Conservation (phyloP, 2,888 invertebrate genomes). For the Endotricha flammealis region DNA sequence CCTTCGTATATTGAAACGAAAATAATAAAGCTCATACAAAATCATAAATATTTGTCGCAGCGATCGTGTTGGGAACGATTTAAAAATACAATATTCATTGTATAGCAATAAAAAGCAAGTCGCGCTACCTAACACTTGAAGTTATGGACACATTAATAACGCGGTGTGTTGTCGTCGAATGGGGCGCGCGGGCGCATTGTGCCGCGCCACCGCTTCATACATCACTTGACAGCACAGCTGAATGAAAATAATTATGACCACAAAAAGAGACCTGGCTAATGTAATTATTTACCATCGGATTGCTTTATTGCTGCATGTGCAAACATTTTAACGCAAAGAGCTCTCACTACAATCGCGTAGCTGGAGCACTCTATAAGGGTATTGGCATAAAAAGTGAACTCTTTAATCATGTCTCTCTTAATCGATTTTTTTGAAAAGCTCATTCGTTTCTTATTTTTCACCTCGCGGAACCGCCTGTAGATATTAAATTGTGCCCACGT, state of each 20-base stretch:
- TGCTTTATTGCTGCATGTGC: constrained; percentile 59
- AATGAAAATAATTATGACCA: constrained; percentile 50
- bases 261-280: constrained; percentile 50
- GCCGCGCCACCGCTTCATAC: constrained; percentile 32
- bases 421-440: constrained; percentile 66
- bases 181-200: constrained; percentile 5
- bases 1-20: too few relatives aligned
- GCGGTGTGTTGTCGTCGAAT: constrained; percentile 9
- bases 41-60: too few relatives aligned
- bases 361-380: constrained; percentile 25
- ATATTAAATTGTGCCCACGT: constrained; percentile 54
- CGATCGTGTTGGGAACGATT: neutral
- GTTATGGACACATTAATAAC: constrained; percentile 12
- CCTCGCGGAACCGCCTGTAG: constrained; percentile 32
- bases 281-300: constrained; percentile 63
- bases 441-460: constrained; percentile 56
- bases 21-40: too few relatives aligned
- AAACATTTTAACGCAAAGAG: constrained; percentile 57
- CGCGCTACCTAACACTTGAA: constrained; percentile 10
- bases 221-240: constrained; percentile 36
- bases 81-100: constrained; percentile 7
- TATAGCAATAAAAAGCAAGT: constrained; percentile 9
- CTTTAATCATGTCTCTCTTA: constrained; percentile 68
- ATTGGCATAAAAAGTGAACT: constrained; percentile 43
- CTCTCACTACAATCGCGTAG: constrained; percentile 32